Conservation (phyloP, 2,797 vertebrate species). For the Pangasius macronema region DNA sequence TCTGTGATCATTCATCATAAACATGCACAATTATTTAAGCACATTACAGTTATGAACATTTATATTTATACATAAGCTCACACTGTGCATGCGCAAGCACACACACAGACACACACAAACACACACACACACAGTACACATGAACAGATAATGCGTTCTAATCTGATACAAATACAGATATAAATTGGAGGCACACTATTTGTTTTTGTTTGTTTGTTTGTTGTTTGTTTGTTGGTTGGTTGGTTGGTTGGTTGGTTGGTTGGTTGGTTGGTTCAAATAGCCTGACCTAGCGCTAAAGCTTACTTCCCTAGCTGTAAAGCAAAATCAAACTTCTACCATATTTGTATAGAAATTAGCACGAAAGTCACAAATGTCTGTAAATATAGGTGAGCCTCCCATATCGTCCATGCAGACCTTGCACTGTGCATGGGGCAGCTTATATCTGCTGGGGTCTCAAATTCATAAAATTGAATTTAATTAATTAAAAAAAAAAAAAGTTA, state of each 20-base stretch:
- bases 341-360: not conserved
- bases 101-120: too few species aligned
- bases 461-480: not conserved
- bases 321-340: not conserved
- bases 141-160: not conserved
- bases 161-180: not conserved
- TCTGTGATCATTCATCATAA: constrained; percentile 46
- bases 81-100: not conserved
- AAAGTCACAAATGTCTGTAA: not conserved
- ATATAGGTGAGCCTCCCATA: not conserved
- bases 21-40: constrained; percentile 3
- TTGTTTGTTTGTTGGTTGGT: not conserved
- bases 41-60: not conserved
- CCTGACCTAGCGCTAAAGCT: not conserved
- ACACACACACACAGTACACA: not conserved
- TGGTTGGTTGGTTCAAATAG: not conserved
- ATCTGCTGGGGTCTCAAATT: not conserved
- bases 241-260: not conserved
- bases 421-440: not conserved
- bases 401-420: not conserved
- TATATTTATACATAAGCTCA: not conserved
- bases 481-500: not conserved
- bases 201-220: not conserved
- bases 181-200: not conserved
- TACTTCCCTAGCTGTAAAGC: not conserved